Base-by-base conservation (phyloP, 1,140 invertebrate species). In the Periplaneta americana region DNA sequence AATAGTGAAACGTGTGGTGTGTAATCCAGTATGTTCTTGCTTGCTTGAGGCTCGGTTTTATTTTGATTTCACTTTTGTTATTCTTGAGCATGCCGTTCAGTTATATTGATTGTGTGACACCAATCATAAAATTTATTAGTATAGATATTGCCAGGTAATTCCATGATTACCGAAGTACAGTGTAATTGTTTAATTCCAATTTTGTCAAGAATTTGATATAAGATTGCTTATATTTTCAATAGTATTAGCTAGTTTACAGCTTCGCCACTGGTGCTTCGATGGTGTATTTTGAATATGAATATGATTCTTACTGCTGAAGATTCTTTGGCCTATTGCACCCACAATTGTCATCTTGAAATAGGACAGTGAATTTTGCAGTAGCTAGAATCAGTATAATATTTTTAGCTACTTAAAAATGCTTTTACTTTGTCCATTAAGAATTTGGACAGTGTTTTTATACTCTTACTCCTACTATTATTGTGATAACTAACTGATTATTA, bases 291-390 rank as follows among this genome's bases (percentile, higher is more conserved):
- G 18, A 2, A 2, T 39, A 17, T 39, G n/a, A 39, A 22, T 17
- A 48, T 48, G 39, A 2, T 66, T 66, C 48, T 66, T 66, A 22
- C 48, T 66, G n/a, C 28, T 66, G 48, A 28, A 0, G 22, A 28
- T 66, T 66, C 48, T 66, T 8, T n/a, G 48, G 22, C 74, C 37
- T 39, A n/a, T 82, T 82, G 34, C 75, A 81, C 74, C 74, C 79
- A 80, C 79, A 80, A 74, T 80, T 75, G 74, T 48, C 79, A 80
- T 75, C 79, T 22, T 10, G 39, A 80, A 80, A 74, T 22, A 5
- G 48, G 48, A 66, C 48, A 66, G 48, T n/a, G 48, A 66, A 66
- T 66, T 66, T 66, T 66, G 22, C 48, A 66, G n/a, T 28, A 66
- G n/a, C 11, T 66, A n/a, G 48, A 66, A 66, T n/a, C 48, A 28